Percentiles rank a stretch among this genome's conserved stretches.
Conservation (phyloP, 1,140 invertebrate genomes). For the Conus betulinus region DNA sequence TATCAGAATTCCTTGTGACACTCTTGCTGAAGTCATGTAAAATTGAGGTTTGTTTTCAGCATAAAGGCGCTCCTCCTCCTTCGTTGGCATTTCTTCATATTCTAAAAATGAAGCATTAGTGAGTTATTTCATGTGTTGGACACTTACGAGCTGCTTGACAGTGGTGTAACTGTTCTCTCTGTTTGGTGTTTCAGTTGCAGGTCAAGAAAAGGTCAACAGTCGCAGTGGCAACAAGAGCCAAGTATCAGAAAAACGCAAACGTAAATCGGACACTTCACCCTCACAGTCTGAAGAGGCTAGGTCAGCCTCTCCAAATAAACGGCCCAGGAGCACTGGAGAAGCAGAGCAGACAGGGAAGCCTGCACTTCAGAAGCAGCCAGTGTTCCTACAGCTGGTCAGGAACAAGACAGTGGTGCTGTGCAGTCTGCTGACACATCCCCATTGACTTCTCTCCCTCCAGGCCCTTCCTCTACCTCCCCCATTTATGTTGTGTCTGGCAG, state of each 20-base stretch:
- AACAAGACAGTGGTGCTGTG: neutral
- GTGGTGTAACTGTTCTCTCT: neutral
- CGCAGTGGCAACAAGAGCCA: slow-evolving; percentile 33
- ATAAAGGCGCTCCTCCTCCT: no score
- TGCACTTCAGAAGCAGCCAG: neutral
- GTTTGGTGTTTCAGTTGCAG: slow-evolving; percentile 9
- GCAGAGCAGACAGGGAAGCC: slow-evolving; percentile 17
- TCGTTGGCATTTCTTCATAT: no score
- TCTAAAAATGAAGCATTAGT: no score
- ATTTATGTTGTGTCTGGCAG: neutral
- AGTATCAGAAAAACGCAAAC: slow-evolving; percentile 30
- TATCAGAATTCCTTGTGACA: no score
- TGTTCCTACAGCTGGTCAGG: neutral
- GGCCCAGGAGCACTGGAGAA: neutral
- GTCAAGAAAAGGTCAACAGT: slow-evolving; percentile 31
- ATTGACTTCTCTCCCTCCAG: neutral
- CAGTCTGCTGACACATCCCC: neutral
- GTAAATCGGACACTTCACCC: slow-evolving; percentile 1
- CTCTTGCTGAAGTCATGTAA: no score
- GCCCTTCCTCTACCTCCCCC: neutral
- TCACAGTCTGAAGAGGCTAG: slow-evolving; percentile 1
- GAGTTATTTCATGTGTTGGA: no score
- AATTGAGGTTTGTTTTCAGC: no score
- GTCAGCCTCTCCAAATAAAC: slow-evolving; percentile 34
- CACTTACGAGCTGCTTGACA: neutral